Conservation (phyloP, 2,888 invertebrate genomes). For the Eueremaeus valkanovi region DNA sequence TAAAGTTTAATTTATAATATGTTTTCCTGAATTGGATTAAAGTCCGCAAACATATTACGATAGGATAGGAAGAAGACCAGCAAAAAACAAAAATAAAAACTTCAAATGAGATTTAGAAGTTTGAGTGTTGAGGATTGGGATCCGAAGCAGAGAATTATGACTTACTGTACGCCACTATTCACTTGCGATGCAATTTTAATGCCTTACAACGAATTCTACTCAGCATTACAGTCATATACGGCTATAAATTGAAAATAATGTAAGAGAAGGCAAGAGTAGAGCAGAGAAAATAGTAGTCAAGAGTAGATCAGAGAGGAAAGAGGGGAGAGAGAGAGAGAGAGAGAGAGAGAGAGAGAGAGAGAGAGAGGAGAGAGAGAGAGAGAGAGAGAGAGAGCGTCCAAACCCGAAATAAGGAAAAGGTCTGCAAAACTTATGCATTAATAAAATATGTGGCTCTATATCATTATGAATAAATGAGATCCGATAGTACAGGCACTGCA, state of each 20-base stretch:
- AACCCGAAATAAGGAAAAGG: constrained; percentile 21
- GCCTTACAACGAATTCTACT: constrained; percentile 34
- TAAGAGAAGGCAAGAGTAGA: constrained; percentile 27
- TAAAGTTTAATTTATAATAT: constrained; percentile 35
- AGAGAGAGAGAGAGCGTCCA: no score
- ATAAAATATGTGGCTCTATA: constrained; percentile 35
- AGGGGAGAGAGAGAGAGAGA: no score
- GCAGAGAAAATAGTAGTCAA: not conserved
- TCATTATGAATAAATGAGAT: constrained; percentile 37
- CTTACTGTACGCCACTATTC: constrained; percentile 29
- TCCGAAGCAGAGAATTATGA: constrained; percentile 6
- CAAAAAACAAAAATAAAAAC: constrained; percentile 8
- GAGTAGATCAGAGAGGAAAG: not conserved
- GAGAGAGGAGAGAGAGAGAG: no score
- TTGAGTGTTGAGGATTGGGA: constrained; percentile 1
- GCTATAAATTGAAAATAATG: constrained; percentile 37
- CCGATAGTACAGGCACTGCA: not conserved
- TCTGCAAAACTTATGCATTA: constrained; percentile 30
- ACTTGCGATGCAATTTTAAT: constrained; percentile 33
- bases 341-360: no score
- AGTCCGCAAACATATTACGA: not conserved
- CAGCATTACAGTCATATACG: constrained; percentile 29
- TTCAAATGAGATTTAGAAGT: constrained; percentile 16
- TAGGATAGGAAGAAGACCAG: not conserved
- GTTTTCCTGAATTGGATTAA: constrained; percentile 29